phyloP scores from a whole-genome alignment of 92 coral and sea anemone species.

The Diadumene lineata region DNA sequence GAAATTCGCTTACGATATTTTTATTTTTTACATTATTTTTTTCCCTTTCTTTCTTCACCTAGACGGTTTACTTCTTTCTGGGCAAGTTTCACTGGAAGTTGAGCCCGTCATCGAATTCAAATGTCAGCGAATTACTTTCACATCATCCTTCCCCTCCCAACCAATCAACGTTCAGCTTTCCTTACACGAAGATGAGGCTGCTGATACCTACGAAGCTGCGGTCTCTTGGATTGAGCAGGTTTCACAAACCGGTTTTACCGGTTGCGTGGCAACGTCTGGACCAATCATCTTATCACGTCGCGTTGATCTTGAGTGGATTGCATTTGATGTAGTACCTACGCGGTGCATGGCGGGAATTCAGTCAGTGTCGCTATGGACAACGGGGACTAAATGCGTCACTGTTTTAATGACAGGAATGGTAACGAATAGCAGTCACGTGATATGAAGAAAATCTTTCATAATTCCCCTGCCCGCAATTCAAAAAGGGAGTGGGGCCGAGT shows the following conservation, averaged over 20 bases:
- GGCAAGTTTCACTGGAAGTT: conserved; percentile 28
- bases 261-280: conserved; percentile 70
- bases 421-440: conserved; percentile 1
- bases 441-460: too few relatives aligned
- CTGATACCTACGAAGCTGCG: conserved; percentile 70
- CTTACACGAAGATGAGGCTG: conserved; percentile 35
- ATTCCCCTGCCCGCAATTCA: too few relatives aligned
- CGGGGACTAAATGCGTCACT: conserved; percentile 64
- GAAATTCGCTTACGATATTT: too few relatives aligned
- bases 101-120: conserved; percentile 29
- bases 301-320: conserved; percentile 58
- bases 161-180: conserved; percentile 45
- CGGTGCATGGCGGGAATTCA: conserved; percentile 41
- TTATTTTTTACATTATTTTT: not conserved
- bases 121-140: conserved; percentile 41
- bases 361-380: conserved; percentile 65
- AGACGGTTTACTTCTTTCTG: conserved; percentile 25
- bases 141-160: conserved; percentile 27
- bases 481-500: too few relatives aligned
- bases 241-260: conserved; percentile 53
- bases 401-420: conserved; percentile 41
- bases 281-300: conserved; percentile 55
- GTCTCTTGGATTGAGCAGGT: conserved; percentile 73
- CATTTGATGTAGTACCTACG: conserved; percentile 51
- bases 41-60: not conserved